Percentiles rank a stretch among this genome's conserved stretches.
Evolutionary conservation across 92 coral and sea anemone species (phyloP).

Genomic region (Paramuricea clavata): DNA sequence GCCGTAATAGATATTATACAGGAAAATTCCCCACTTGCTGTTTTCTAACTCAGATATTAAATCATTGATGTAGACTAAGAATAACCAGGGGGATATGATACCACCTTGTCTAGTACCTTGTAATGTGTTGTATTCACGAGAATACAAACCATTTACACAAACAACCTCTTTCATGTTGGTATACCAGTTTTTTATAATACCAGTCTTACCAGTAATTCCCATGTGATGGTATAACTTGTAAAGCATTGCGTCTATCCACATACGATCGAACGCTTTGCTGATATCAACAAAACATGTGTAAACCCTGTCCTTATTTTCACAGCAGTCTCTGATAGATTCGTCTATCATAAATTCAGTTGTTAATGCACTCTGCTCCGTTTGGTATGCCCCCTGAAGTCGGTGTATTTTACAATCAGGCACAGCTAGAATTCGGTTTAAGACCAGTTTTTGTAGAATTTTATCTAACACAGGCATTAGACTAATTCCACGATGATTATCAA

Average conservation of each 20-base stretch:
- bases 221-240: not conserved
- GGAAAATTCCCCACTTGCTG: not conserved
- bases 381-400: not conserved
- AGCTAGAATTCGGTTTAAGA: not conserved
- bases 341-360: not conserved
- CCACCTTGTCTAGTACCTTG: conserved; percentile 54
- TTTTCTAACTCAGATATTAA: not conserved
- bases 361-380: not conserved
- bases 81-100: conserved; percentile 66
- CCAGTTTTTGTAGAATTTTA: too few relatives aligned
- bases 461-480: not conserved
- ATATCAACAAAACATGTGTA: not conserved
- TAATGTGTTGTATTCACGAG: not conserved
- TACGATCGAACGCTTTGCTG: not conserved
- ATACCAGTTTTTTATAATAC: not conserved
- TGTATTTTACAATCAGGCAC: not conserved
- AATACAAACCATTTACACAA: not conserved
- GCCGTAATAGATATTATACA: not conserved
- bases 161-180: not conserved
- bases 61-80: conserved; percentile 58
- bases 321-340: not conserved
- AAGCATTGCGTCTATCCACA: conserved; percentile 1
- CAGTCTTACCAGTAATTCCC: not conserved
- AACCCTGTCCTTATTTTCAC: not conserved
- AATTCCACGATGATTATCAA: not conserved